Evolutionary conservation across 2,797 vertebrate genomes (phyloP).

Genomic region (Lophura swinhoii): DNA sequence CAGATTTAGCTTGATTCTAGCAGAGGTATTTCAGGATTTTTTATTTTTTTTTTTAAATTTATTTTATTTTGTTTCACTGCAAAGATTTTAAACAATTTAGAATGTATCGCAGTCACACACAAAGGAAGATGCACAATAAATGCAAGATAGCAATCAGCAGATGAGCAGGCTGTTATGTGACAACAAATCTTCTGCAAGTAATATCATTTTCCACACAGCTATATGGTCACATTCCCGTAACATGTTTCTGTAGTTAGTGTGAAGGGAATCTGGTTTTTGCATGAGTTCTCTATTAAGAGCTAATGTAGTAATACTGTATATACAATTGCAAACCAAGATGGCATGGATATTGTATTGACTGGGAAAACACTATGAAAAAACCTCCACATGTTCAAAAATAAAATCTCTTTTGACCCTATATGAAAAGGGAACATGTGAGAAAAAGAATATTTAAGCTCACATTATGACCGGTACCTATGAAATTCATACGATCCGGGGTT

Average conservation of each 20-base stretch:
- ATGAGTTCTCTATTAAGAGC: conserved; percentile 77
- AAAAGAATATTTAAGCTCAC: conserved; percentile 36
- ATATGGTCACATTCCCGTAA: conserved; percentile 55
- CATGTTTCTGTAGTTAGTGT: conserved; percentile 72
- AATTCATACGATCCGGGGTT: conserved; percentile 61
- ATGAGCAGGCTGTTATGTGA: conserved; percentile 50
- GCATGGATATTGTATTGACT: conserved; percentile 79
- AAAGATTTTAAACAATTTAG: conserved; percentile 40
- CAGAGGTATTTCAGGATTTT: neutral
- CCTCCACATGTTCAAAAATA: conserved; percentile 79
- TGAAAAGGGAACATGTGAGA: conserved; percentile 56
- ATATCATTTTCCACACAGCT: conserved; percentile 67
- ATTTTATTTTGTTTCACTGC: conserved; percentile 6
- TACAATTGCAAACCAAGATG: conserved; percentile 74
- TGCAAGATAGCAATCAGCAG: conserved; percentile 19
- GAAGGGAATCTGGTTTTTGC: conserved; percentile 71
- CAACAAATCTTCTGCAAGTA: conserved; percentile 64
- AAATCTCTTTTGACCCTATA: conserved; percentile 44
- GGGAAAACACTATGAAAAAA: conserved; percentile 81
- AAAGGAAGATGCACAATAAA: conserved; percentile 46
- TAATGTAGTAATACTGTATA: conserved; percentile 73
- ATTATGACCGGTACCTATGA: conserved; percentile 57
- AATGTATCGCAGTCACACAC: neutral
- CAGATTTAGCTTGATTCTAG: conserved; percentile 52
- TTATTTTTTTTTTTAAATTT: neutral